phyloP scores from a whole-genome alignment of 1,140 invertebrate genomes.

The Oscheius sp. region DNA sequence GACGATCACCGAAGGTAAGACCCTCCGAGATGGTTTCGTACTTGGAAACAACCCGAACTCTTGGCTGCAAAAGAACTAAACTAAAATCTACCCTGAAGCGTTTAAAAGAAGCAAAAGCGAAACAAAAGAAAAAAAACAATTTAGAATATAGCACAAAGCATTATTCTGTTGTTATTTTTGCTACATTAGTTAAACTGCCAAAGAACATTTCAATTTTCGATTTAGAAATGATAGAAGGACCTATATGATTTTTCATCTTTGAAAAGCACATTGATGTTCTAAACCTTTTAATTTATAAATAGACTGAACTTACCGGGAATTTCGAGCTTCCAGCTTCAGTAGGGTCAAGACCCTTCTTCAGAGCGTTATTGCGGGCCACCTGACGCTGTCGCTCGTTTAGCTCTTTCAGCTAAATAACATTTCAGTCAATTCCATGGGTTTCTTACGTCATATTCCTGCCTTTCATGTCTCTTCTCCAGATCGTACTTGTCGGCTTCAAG shows the following conservation, averaged over 20 bases:
- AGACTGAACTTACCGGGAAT: conserved; percentile 28
- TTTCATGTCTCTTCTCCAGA: conserved; percentile 96
- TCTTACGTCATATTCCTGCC: conserved; percentile 97
- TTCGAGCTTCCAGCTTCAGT: conserved; percentile 65
- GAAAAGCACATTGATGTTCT: neutral
- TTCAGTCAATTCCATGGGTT: neutral
- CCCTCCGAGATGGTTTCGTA: conserved; percentile 97
- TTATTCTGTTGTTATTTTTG: too few species aligned
- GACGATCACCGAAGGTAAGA: conserved; percentile 91
- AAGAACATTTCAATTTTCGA: neutral
- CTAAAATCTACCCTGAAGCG: neutral
- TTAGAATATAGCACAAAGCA: too few species aligned
- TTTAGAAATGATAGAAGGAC: neutral
- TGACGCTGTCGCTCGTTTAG: conserved; percentile 96
- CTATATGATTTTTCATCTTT: neutral
- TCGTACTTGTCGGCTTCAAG: conserved; percentile 99
- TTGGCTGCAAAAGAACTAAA: conserved; percentile 67
- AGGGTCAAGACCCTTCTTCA: conserved; percentile 92
- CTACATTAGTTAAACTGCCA: too few species aligned
- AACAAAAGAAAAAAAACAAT: too few species aligned
- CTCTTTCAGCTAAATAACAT: conserved; percentile 80
- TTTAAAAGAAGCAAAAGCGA: neutral
- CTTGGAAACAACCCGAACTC: conserved; percentile 97
- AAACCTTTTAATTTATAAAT: neutral
- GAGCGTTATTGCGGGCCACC: conserved; percentile 89